Percentiles rank a stretch among this genome's conserved stretches.
Evolutionary conservation across 2,888 invertebrate species (phyloP).

Genomic region (Amphipyra berbera): DNA sequence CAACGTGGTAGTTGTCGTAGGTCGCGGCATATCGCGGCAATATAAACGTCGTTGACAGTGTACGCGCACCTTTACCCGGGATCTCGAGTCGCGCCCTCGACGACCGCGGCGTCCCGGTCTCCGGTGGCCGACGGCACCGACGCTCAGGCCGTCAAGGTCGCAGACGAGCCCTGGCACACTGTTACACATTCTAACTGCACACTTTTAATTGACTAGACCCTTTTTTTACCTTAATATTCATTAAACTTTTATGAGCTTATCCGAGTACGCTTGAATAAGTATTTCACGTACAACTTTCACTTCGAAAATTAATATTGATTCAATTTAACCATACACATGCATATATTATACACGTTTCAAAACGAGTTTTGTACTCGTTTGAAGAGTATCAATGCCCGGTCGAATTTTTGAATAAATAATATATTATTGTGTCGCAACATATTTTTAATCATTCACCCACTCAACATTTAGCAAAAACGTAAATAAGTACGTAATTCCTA

Average conservation of each 20-base stretch:
- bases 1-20: conserved; percentile 42
- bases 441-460: conserved; percentile 20
- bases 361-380: conserved; percentile 41
- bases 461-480: not conserved
- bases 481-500: too few relatives aligned
- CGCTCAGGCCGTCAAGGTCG: conserved; percentile 73
- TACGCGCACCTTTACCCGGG: conserved; percentile 63
- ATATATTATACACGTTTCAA: conserved; percentile 21
- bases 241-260: conserved; percentile 31
- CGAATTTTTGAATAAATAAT: conserved; percentile 13
- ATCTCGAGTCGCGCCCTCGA: conserved; percentile 61
- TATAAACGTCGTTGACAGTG: conserved; percentile 55
- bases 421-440: conserved; percentile 8
- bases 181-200: conserved; percentile 55
- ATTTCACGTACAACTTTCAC: conserved; percentile 43
- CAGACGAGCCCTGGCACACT: conserved; percentile 71
- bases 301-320: conserved; percentile 33
- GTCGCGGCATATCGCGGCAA: conserved; percentile 60
- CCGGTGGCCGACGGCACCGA: conserved; percentile 68
- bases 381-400: conserved; percentile 36
- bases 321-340: conserved; percentile 10
- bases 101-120: conserved; percentile 68
- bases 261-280: conserved; percentile 36
- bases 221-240: conserved; percentile 34
- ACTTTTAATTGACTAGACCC: conserved; percentile 38